Conservation (phyloP, 1,140 invertebrate species). For the Heliconius congener region DNA sequence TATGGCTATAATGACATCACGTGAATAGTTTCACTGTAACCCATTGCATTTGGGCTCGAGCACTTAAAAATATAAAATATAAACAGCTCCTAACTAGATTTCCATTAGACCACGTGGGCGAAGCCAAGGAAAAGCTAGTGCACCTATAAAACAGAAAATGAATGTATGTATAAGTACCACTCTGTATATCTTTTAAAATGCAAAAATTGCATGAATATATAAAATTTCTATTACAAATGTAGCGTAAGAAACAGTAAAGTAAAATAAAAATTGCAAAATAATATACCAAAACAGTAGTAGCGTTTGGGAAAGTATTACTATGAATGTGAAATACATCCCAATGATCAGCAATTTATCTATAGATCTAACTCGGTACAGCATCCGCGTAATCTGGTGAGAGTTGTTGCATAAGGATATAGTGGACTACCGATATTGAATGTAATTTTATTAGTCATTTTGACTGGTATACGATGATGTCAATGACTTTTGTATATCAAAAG, state of each 20-base stretch:
- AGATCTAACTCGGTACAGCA: constrained; percentile 22
- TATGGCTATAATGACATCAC: too few species aligned
- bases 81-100: too few species aligned
- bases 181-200: too few species aligned
- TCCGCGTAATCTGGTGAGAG: constrained; percentile 23
- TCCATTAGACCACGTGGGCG: too few species aligned
- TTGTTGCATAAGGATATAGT: constrained; percentile 11
- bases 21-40: too few species aligned
- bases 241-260: constrained; percentile 5
- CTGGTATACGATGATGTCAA: neutral
- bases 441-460: neutral
- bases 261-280: constrained; percentile 22
- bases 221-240: constrained; percentile 5
- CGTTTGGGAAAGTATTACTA: constrained; percentile 21
- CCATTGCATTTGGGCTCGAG: too few species aligned
- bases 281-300: neutral
- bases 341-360: neutral
- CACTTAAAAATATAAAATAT: too few species aligned
- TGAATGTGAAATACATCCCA: neutral
- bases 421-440: neutral
- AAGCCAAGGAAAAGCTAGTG: too few species aligned
- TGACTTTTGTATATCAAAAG: neutral
- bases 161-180: too few species aligned
- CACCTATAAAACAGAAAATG: too few species aligned
- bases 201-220: neutral